Evolutionary conservation across 1,140 invertebrate species (phyloP), one percentile per base, ranked within the genome.

Genomic region (Ostrea edulis): DNA sequence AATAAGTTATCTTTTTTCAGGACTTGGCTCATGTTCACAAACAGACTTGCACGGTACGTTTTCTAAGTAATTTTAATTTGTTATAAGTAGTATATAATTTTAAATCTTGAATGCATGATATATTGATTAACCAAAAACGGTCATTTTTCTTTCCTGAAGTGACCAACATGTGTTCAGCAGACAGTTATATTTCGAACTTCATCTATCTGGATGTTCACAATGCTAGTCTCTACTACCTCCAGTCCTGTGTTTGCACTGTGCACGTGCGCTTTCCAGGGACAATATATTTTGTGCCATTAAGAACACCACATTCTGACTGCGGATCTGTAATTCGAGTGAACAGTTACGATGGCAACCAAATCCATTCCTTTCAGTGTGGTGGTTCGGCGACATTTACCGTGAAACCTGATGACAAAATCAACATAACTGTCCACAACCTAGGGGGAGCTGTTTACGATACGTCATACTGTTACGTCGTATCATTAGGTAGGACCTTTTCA

Each of bases 191-290:
- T 14, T 77, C 68, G 4, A 77, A 25, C 22, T 77, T 77, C 29
- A 77, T 77, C 3, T 77, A 77, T 35, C 68, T 77, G 68, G 68
- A 77, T 77, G 68, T 77, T 35, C 68, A 77, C 29, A 77, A 77
- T 25, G 68, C 68, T 77, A 77, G 68, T 77, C 68, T 77, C 12
- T 77, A 77, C 68, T 77, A 77, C 25, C 68, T 77, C 11, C 68
- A 77, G 14, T 77, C 68, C 2, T 77, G 68, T 29, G 29, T 12
- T 2, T 77, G 68, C 68, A 77, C 68, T 22, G 9, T 77, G 68
- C 68, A 77, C 68, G 68, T 77, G 68, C 68, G 68, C 7, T 77
- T 77, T 77, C 68, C 68, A 12, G 68, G 68, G 29, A 29, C 22
- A 77, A 9, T 77, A 4, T 77, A 77, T 29, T 77, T 77, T 77